Evolutionary conservation across 2,888 invertebrate species (phyloP).

Genomic region (Sminthurides aquaticus): DNA sequence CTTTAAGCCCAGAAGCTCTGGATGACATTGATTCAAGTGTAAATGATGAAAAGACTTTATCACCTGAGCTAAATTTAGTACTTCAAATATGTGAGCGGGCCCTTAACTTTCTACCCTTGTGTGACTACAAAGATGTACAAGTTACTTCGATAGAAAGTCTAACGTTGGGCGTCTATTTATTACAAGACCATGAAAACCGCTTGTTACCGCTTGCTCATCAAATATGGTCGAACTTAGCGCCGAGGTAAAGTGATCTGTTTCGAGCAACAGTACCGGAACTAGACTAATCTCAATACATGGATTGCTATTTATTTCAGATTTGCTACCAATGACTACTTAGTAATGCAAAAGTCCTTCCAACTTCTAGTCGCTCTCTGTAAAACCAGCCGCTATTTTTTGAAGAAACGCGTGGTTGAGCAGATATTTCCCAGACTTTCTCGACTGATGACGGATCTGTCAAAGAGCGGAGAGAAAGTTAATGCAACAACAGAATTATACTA

Average conservation of each 20-base stretch:
- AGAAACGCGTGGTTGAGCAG: slow-evolving; percentile 36
- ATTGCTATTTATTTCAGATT: slow-evolving; percentile 24
- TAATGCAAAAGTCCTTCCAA: slow-evolving; percentile 39
- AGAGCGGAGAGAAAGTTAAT: slow-evolving; percentile 28
- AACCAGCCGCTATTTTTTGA: slow-evolving; percentile 32
- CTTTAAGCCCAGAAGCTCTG: slow-evolving; percentile 2
- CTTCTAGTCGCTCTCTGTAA: slow-evolving; percentile 28
- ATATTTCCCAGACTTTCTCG: slow-evolving; percentile 36
- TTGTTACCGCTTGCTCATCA: slow-evolving; percentile 37
- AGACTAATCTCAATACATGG: too few relatives aligned
- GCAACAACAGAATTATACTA: slow-evolving; percentile 35
- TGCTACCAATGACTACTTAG: slow-evolving; percentile 33
- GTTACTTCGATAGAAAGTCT: slow-evolving; percentile 34
- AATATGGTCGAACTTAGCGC: slow-evolving; percentile 38
- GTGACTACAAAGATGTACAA: slow-evolving; percentile 24
- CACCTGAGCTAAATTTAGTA: slow-evolving; percentile 24
- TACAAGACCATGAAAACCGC: slow-evolving; percentile 29
- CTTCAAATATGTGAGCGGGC: slow-evolving; percentile 32
- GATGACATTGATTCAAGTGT: slow-evolving; percentile 2
- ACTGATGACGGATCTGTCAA: slow-evolving; percentile 26
- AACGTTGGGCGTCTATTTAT: slow-evolving; percentile 30
- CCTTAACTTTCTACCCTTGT: slow-evolving; percentile 33
- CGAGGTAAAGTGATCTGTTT: slow-evolving; percentile 27
- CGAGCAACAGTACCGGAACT: too few relatives aligned
- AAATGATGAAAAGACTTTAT: slow-evolving; percentile 14